A percentile compares a stretch with the other conserved stretches of the same genome.
Evolutionary conservation across 2,797 vertebrate species (phyloP).

Genomic region (Tragelaphus eurycerus): DNA sequence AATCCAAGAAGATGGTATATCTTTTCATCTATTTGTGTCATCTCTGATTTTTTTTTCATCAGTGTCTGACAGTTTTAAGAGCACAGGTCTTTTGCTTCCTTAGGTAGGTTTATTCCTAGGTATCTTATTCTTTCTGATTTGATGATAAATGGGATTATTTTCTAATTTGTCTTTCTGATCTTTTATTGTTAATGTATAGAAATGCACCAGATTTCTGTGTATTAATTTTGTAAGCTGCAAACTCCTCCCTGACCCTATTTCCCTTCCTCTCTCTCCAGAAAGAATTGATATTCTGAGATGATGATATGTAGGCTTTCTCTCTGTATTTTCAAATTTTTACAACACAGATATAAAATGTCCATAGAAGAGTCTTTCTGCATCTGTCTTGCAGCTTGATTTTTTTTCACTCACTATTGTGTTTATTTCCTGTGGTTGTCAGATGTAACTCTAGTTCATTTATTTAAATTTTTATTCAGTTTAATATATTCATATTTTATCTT

Average conservation of each 20-base stretch:
- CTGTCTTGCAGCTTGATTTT: not conserved
- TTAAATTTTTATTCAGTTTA: not conserved
- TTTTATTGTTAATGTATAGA: not conserved
- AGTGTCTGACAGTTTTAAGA: not conserved
- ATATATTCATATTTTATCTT: not conserved
- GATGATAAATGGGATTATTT: not conserved
- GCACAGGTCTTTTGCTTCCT: not conserved
- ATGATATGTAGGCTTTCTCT: not conserved
- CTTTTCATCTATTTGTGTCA: not conserved
- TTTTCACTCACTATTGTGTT: not conserved
- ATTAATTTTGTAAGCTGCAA: not conserved
- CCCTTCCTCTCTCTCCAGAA: not conserved
- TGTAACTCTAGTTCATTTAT: not conserved
- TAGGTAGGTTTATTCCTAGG: not conserved
- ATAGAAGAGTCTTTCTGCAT: too few species aligned
- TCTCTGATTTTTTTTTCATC: not conserved
- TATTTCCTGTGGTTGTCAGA: not conserved
- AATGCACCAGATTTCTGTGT: not conserved
- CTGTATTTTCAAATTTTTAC: not conserved
- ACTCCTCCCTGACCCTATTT: not conserved
- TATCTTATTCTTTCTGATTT: not conserved
- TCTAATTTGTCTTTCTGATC: not conserved
- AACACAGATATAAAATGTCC: not conserved
- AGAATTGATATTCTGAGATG: not conserved
- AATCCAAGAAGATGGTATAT: not conserved